phyloP scores from a whole-genome alignment of 2,113 vertebrate species.

The Oryzias woworae region DNA sequence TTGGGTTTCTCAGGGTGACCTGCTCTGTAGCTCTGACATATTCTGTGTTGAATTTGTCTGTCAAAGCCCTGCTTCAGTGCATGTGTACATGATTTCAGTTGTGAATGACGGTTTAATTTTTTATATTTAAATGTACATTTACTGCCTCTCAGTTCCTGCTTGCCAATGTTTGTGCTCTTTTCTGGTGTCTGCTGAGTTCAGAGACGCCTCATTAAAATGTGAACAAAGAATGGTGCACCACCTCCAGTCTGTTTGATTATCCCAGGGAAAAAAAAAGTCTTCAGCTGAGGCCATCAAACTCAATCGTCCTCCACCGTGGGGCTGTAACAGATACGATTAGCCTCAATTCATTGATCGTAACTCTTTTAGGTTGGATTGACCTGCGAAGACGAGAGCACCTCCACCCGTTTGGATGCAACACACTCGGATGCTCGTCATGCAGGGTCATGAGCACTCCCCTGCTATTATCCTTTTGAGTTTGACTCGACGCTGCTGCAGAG shows the following conservation, averaged over 20 bases:
- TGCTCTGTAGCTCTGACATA: constrained; percentile 11
- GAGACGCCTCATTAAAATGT: constrained; percentile 67
- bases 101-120: constrained; percentile 54
- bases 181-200: constrained; percentile 39
- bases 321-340: constrained; percentile 21
- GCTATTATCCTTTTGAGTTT: background rate
- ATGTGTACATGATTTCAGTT: constrained; percentile 37
- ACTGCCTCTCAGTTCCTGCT: constrained; percentile 74
- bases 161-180: constrained; percentile 74
- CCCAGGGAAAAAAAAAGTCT: constrained; percentile 13
- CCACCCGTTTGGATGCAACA: background rate
- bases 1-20: constrained; percentile 21
- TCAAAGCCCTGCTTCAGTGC: constrained; percentile 21
- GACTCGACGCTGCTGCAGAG: constrained; percentile 9
- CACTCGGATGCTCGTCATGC: background rate
- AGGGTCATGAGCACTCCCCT: background rate
- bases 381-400: background rate
- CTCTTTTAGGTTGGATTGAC: constrained; percentile 20
- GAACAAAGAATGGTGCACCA: constrained; percentile 36
- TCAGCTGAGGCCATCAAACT: constrained; percentile 8
- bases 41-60: constrained; percentile 4
- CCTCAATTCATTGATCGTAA: constrained; percentile 39
- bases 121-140: constrained; percentile 62
- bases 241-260: constrained; percentile 25
- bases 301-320: constrained; percentile 19